phyloP scores from a whole-genome alignment of 2,888 invertebrate genomes.

The Pocota personata region DNA sequence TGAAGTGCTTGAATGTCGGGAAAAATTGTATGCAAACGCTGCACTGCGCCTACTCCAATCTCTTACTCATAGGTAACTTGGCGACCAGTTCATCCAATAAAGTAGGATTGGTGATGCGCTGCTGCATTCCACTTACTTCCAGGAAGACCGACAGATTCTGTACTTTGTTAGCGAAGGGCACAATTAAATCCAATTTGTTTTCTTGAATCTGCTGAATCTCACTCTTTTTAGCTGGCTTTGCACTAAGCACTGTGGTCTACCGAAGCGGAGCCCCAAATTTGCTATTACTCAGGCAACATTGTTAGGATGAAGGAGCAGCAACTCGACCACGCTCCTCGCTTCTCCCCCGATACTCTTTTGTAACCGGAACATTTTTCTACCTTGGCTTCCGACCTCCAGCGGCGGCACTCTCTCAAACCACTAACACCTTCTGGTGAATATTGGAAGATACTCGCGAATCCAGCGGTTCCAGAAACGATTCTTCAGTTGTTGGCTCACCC shows the following conservation, averaged over 20 bases:
- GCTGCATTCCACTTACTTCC: too few relatives aligned
- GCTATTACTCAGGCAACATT: not conserved
- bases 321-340: too few relatives aligned
- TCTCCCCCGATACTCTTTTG: too few relatives aligned
- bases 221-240: slow-evolving; percentile 51
- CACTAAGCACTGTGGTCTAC: slow-evolving; percentile 40
- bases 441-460: too few relatives aligned
- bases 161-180: slow-evolving; percentile 17
- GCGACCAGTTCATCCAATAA: slow-evolving; percentile 31
- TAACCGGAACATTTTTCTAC: too few relatives aligned
- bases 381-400: not conserved
- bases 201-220: too few relatives aligned
- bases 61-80: slow-evolving; percentile 49
- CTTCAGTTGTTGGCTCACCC: not conserved
- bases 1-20: too few relatives aligned
- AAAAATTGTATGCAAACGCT: too few relatives aligned
- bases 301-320: not conserved
- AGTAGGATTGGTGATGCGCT: slow-evolving; percentile 35
- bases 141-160: slow-evolving; percentile 7
- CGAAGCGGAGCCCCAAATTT: not conserved
- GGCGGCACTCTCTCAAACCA: not conserved
- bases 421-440: not conserved
- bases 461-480: not conserved
- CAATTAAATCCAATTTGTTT: too few relatives aligned
- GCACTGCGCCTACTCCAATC: too few relatives aligned